A percentile compares a stretch with the other conserved stretches of the same genome.
These are phyloP conservation scores for Podocnemis expansa DNA, from an alignment of 2,113 vertebrate genomes.

Conservation along the genomic window DNA sequence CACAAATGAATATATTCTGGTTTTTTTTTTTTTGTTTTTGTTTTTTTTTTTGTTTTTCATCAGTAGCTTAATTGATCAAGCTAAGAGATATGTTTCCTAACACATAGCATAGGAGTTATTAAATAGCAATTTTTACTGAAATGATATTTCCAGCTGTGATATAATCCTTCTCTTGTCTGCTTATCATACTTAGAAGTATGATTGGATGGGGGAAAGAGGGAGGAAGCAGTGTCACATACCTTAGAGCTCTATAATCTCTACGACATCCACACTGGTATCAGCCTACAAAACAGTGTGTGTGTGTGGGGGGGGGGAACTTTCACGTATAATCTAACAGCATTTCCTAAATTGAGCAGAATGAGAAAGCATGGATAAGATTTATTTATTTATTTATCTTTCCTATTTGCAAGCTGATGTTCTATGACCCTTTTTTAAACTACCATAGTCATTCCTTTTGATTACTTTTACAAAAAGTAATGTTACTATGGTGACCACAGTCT, in stretches of 20 bases:
- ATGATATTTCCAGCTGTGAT: conserved; percentile 59
- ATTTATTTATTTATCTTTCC: background rate
- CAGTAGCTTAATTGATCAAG: conserved; percentile 54
- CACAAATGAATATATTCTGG: background rate
- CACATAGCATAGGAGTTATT: conserved; percentile 46
- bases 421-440: background rate
- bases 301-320: no score
- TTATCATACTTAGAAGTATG: conserved; percentile 18
- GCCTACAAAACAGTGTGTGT: background rate
- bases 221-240: conserved; percentile 27
- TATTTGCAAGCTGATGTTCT: background rate
- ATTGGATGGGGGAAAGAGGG: no score
- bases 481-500: background rate
- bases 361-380: background rate
- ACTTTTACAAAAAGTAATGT: conserved; percentile 10
- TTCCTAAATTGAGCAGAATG: background rate
- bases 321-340: background rate
- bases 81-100: conserved; percentile 27
- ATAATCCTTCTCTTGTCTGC: conserved; percentile 26
- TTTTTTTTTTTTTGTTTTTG: no score
- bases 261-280: background rate
- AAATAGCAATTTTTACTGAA: conserved; percentile 61
- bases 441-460: conserved; percentile 11
- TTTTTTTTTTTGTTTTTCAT: no score
- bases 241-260: conserved; percentile 19